Conservation (phyloP, 2,113 vertebrate genomes). For the Chloropsis cyanopogon region DNA sequence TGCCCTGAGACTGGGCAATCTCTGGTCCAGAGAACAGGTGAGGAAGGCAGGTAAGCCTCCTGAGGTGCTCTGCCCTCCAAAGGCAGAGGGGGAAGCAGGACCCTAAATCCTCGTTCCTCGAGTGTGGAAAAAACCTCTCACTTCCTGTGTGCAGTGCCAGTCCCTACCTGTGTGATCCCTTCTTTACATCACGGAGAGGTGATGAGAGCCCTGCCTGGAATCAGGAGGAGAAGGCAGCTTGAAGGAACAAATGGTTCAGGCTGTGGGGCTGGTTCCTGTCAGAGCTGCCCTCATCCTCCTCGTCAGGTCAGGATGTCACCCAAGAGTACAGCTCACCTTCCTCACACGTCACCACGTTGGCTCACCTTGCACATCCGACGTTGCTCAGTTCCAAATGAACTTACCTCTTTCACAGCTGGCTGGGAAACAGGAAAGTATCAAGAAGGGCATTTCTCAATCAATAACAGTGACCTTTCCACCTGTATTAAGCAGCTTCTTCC, state of each 20-base stretch:
- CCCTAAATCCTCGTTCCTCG: not conserved
- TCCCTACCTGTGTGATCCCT: not conserved
- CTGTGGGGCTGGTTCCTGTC: not conserved
- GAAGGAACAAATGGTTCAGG: not conserved
- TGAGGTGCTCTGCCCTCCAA: not conserved
- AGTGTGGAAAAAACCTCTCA: not conserved
- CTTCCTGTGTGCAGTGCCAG: not conserved
- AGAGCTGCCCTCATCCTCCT: not conserved
- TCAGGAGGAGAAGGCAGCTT: not conserved
- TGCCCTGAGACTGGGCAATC: not conserved
- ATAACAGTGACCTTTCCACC: not conserved
- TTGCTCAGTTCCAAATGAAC: not conserved
- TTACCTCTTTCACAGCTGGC: not conserved
- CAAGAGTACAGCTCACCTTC: not conserved
- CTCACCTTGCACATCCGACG: not conserved
- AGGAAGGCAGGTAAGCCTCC: not conserved
- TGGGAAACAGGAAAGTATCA: not conserved
- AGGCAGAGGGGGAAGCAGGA: not conserved
- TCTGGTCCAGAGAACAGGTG: not conserved
- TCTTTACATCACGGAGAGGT: fast-evolving
- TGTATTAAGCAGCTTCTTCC: not conserved
- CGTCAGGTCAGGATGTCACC: not conserved
- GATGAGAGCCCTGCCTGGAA: not conserved
- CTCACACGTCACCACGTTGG: not conserved
- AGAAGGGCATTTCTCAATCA: constrained; percentile 1